Percentiles rank a stretch among this genome's conserved stretches.
phyloP scores from a whole-genome alignment of 2,797 vertebrate species.

The Tiaroga cobitis region DNA sequence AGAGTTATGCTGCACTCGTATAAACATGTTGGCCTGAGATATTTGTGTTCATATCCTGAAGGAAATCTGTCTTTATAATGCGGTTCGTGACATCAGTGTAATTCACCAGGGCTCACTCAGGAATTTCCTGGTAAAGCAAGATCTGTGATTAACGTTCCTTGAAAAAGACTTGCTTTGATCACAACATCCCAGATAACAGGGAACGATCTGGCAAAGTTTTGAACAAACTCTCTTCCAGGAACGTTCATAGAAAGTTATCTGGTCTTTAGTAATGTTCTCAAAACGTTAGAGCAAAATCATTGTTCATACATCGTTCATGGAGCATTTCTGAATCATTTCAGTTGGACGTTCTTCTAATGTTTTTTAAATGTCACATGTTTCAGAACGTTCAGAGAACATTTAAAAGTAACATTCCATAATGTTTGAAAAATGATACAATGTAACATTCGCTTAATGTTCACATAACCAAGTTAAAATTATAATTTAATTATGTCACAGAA shows the following conservation, averaged over 20 bases:
- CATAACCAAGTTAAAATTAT: no score
- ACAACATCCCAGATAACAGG: neutral
- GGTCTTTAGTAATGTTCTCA: neutral
- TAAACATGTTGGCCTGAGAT: neutral
- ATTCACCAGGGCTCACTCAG: neutral
- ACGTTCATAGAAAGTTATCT: neutral
- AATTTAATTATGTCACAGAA: no score
- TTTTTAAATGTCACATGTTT: neutral
- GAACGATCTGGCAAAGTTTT: neutral
- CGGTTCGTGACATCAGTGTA: neutral
- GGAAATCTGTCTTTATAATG: neutral
- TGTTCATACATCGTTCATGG: no score
- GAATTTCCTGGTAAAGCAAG: neutral
- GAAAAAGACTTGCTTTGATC: neutral
- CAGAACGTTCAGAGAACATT: no score
- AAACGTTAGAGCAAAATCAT: neutral
- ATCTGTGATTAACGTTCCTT: neutral
- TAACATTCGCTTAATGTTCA: neutral
- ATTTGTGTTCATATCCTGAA: neutral
- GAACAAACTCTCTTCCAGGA: neutral
- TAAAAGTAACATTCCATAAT: neutral
- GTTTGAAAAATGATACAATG: neutral
- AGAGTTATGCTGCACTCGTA: neutral
- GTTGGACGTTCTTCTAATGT: neutral
- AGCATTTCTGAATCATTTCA: no score